phyloP scores from a whole-genome alignment of 2,888 invertebrate genomes.

The Trypoxylon attenuatum region DNA sequence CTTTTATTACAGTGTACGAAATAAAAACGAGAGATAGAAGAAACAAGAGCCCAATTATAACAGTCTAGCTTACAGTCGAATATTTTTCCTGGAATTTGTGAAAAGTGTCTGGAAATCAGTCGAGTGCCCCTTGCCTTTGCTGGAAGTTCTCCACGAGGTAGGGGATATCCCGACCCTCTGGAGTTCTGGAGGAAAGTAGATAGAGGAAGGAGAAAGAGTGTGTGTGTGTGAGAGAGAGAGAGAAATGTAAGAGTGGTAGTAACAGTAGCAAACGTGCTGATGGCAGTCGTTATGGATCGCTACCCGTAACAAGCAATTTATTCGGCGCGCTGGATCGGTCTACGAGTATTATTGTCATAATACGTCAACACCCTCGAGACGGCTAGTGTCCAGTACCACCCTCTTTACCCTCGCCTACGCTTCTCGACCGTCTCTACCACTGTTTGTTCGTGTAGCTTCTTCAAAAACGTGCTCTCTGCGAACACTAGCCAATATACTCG shows the following conservation, averaged over 20 bases:
- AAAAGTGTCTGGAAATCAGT: no score
- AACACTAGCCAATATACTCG: no score
- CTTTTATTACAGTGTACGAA: no score
- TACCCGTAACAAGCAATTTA: slow-evolving; percentile 34
- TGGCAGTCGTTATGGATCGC: slow-evolving; percentile 32
- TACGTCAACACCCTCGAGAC: slow-evolving; percentile 6
- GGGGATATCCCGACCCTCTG: no score
- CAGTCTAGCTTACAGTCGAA: no score
- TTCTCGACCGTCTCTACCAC: background rate
- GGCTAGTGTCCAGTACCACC: background rate
- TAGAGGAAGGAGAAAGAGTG: background rate
- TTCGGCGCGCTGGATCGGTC: slow-evolving; percentile 23
- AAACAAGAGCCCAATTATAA: no score
- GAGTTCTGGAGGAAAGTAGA: background rate
- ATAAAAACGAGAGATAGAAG: no score
- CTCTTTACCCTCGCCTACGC: background rate
- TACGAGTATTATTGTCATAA: slow-evolving; percentile 27
- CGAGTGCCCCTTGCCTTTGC: no score
- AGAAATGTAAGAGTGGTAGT: background rate
- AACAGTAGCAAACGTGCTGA: slow-evolving; percentile 16
- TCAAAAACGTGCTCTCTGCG: no score
- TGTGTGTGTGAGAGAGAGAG: background rate
- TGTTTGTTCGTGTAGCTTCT: no score
- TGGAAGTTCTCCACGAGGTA: no score
- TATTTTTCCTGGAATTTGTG: no score